Percentiles rank a stretch among this genome's conserved stretches.
Conservation (phyloP, 2,888 invertebrate species). For the Euphydryas editha region DNA sequence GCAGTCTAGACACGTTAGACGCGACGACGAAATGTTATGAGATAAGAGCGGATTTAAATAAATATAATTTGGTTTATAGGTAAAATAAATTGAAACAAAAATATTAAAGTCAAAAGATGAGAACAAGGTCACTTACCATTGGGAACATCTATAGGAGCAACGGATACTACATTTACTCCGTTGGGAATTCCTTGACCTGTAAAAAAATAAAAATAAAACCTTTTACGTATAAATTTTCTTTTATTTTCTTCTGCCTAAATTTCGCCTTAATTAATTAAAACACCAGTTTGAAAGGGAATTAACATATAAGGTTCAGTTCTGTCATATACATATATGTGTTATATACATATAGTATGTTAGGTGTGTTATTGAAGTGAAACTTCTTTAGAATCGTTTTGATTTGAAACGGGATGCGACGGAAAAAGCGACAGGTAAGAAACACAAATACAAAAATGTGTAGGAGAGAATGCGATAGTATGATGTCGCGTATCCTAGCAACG, state of each 20-base stretch:
- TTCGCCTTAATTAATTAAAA: not conserved
- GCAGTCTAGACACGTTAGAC: not conserved
- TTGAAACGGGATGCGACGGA: too few species aligned
- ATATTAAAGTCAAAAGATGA: not conserved
- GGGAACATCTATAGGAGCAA: conserved; percentile 78
- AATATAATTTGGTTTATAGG: not conserved
- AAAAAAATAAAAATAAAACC: conserved; percentile 49
- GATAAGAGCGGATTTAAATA: not conserved
- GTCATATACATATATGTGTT: too few species aligned
- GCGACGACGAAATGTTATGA: too few species aligned
- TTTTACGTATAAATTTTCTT: not conserved
- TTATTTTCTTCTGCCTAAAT: too few species aligned
- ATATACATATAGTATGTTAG: too few species aligned
- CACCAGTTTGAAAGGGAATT: conserved; percentile 8
- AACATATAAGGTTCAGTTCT: not conserved
- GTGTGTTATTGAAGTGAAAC: too few species aligned
- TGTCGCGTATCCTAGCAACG: too few species aligned
- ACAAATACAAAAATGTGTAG: too few species aligned
- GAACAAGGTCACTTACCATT: conserved; percentile 66
- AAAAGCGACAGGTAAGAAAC: too few species aligned
- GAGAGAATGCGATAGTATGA: too few species aligned
- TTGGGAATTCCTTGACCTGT: conserved; percentile 78
- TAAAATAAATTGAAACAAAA: not conserved
- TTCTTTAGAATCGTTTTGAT: too few species aligned
- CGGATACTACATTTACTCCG: conserved; percentile 80